Evolutionary conservation across 1,140 invertebrate genomes (phyloP).

Genomic region (Neodiprion lecontei): DNA sequence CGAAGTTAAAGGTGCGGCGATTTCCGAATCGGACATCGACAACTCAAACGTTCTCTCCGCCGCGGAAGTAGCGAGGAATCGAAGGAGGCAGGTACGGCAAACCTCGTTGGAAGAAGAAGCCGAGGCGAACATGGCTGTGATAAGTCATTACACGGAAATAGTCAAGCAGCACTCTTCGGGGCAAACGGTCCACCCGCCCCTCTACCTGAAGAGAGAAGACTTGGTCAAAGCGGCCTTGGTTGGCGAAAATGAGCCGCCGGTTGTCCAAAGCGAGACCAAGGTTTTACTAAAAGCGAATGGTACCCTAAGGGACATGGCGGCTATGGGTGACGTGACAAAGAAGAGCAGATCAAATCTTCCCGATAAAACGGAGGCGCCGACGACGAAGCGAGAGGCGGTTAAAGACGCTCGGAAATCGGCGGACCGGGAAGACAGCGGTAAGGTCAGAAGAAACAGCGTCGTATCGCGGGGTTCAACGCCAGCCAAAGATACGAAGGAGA

Average conservation of each 20-base stretch:
- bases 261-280: slow-evolving; percentile 22
- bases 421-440: slow-evolving; percentile 11
- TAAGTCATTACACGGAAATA: slow-evolving; percentile 83
- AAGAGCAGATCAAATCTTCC: slow-evolving; percentile 12
- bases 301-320: neutral
- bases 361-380: neutral
- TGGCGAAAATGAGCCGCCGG: slow-evolving; percentile 37
- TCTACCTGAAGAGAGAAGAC: slow-evolving; percentile 70
- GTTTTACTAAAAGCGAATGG: neutral
- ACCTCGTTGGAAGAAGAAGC: slow-evolving; percentile 62
- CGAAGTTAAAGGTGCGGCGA: slow-evolving; percentile 20
- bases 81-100: slow-evolving; percentile 48
- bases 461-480: slow-evolving; percentile 35
- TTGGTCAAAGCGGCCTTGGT: slow-evolving; percentile 66
- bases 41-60: slow-evolving; percentile 47
- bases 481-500: slow-evolving; percentile 23
- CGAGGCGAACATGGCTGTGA: slow-evolving; percentile 66
- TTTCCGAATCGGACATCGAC: slow-evolving; percentile 48
- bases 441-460: slow-evolving; percentile 15
- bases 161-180: slow-evolving; percentile 67
- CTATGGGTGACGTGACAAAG: neutral
- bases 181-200: slow-evolving; percentile 58
- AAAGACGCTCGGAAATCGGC: neutral
- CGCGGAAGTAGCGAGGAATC: slow-evolving; percentile 55
- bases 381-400: slow-evolving; percentile 9